These are phyloP conservation scores for Lepisosteus oculatus DNA, from an alignment of 2,113 vertebrate species.

Conservation along the genomic window DNA sequence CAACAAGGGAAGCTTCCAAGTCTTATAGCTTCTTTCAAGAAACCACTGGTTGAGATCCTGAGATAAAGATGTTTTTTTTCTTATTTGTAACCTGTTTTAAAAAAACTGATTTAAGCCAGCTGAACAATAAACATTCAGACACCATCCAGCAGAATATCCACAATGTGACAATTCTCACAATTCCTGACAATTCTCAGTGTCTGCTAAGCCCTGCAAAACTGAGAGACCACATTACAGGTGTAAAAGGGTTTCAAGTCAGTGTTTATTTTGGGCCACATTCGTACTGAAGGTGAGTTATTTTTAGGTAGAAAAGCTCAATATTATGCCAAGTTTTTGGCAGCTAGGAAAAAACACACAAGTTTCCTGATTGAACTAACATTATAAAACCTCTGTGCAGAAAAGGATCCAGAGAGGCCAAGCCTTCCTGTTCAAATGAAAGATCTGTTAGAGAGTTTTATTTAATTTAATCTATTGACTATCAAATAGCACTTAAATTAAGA, in stretches of 20 bases:
- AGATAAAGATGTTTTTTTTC: slow-evolving; percentile 43
- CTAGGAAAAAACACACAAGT: slow-evolving; percentile 12
- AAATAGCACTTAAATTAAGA: too few species aligned
- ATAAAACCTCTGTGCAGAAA: neutral
- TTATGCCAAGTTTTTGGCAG: slow-evolving; percentile 38
- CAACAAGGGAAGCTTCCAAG: too few species aligned
- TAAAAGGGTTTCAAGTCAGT: slow-evolving; percentile 28
- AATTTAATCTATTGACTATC: too few species aligned
- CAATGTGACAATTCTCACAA: too few species aligned
- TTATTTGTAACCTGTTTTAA: slow-evolving; percentile 37
- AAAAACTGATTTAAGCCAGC: slow-evolving; percentile 7
- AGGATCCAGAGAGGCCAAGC: slow-evolving; percentile 19
- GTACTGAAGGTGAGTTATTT: slow-evolving; percentile 50
- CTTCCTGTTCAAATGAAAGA: slow-evolving; percentile 27
- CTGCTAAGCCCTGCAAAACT: slow-evolving; percentile 17
- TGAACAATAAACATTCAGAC: slow-evolving; percentile 28
- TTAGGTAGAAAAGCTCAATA: slow-evolving; percentile 59
- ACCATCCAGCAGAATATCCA: too few species aligned
- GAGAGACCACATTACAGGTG: slow-evolving; percentile 24
- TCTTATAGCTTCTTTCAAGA: neutral
- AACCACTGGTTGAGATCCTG: slow-evolving; percentile 10
- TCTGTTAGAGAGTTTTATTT: slow-evolving; percentile 16
- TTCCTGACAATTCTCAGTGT: slow-evolving; percentile 30
- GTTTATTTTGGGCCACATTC: slow-evolving; percentile 59
- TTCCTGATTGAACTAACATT: slow-evolving; percentile 7